Evolutionary conservation across 1,140 invertebrate species (phyloP).

Genomic region (Heliconius melpomene): DNA sequence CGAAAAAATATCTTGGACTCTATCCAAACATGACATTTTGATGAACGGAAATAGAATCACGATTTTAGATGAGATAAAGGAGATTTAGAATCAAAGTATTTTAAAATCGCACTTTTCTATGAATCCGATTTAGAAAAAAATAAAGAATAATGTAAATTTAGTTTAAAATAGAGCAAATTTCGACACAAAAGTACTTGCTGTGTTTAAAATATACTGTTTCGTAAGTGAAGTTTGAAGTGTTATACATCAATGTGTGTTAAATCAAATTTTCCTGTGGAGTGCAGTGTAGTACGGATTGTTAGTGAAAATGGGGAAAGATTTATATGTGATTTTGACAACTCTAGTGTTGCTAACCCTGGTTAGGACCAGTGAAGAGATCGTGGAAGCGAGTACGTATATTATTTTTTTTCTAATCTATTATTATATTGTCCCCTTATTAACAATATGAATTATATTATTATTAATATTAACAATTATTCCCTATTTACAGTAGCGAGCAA

Average conservation of each 20-base stretch:
- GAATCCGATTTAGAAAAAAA: background rate
- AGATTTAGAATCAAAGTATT: slow-evolving; percentile 21
- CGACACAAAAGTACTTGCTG: background rate
- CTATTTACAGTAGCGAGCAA: too few species aligned
- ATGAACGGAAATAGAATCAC: slow-evolving; percentile 55
- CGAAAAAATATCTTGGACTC: slow-evolving; percentile 57
- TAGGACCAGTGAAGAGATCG: slow-evolving; percentile 60
- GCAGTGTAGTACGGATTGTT: slow-evolving; percentile 23
- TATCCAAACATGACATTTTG: slow-evolving; percentile 61
- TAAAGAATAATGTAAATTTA: background rate
- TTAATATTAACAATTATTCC: too few species aligned
- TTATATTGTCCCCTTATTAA: too few species aligned
- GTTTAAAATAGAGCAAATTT: background rate
- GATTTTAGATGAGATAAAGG: slow-evolving; percentile 43
- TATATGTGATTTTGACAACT: slow-evolving; percentile 53
- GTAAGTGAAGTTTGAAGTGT: background rate
- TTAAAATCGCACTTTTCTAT: background rate
- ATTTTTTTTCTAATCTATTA: background rate
- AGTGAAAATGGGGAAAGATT: slow-evolving; percentile 46
- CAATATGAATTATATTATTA: too few species aligned
- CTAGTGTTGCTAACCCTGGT: slow-evolving; percentile 54
- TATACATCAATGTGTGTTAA: slow-evolving; percentile 51
- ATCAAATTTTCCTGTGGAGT: slow-evolving; percentile 37
- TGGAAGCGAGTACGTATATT: slow-evolving; percentile 65
- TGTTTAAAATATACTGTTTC: background rate